A percentile compares a stretch with the other conserved stretches of the same genome.
Conservation (phyloP, 2,888 invertebrate species). For the Andrena dorsata region DNA sequence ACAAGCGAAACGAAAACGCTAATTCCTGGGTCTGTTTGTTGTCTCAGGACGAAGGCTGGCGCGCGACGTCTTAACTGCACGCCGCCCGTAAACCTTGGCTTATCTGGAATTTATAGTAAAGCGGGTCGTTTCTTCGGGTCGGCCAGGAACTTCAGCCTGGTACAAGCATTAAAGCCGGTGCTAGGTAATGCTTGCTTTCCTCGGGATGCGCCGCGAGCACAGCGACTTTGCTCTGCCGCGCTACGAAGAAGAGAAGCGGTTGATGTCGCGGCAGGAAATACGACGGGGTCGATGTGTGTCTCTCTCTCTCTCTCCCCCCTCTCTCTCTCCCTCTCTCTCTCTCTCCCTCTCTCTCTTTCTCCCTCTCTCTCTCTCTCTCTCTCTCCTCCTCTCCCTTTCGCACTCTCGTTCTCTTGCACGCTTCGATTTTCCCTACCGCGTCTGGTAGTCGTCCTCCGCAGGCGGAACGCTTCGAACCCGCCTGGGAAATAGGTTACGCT, state of each 20-base stretch:
- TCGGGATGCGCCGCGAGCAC: constrained; percentile 49
- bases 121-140: constrained; percentile 75
- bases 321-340: not conserved
- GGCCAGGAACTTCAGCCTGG: constrained; percentile 64
- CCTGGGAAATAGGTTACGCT: constrained; percentile 63
- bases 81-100: constrained; percentile 77
- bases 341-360: not conserved
- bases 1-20: constrained; percentile 64
- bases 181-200: constrained; percentile 66
- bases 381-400: not conserved
- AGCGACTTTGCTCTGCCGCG: not conserved
- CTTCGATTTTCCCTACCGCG: not conserved
- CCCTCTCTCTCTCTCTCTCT: not conserved
- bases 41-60: constrained; percentile 36
- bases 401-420: not conserved
- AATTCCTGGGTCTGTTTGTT: constrained; percentile 73
- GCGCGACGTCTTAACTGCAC: constrained; percentile 70
- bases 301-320: not conserved
- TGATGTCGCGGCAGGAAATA: constrained; percentile 29
- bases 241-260: constrained; percentile 7
- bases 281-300: constrained; percentile 10
- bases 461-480: constrained; percentile 25
- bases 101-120: constrained; percentile 80
- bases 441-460: not conserved
- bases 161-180: constrained; percentile 71